These are phyloP conservation scores for Mesembrinibis cayennensis DNA, from an alignment of 2,113 vertebrate species.

Conservation along the genomic window DNA sequence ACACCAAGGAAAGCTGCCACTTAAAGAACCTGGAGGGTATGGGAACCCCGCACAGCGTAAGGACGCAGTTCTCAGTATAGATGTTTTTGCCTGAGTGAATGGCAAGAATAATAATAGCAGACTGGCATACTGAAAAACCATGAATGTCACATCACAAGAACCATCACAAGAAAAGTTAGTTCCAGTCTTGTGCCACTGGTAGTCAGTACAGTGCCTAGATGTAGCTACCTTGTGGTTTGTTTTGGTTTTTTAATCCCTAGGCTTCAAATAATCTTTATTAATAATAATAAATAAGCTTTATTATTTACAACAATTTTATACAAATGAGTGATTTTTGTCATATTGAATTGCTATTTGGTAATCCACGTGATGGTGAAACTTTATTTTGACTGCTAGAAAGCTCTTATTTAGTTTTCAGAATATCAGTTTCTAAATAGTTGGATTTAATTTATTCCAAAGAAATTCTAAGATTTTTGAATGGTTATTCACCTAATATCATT, in stretches of 20 bases:
- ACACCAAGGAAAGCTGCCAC: neutral
- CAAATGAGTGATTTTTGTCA: neutral
- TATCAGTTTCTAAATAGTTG: neutral
- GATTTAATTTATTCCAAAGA: neutral
- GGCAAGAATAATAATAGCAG: neutral
- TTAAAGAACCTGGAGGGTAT: neutral
- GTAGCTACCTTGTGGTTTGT: neutral
- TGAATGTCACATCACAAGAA: fast-evolving
- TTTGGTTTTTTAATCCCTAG: neutral
- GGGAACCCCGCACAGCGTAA: neutral
- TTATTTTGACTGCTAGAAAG: neutral
- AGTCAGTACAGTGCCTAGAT: neutral
- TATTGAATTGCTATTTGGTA: neutral
- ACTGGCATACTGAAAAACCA: neutral
- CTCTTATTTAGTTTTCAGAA: neutral
- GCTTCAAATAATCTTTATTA: neutral
- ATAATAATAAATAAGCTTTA: neutral
- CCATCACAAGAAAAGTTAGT: neutral
- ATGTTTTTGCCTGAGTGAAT: neutral
- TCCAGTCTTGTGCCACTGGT: neutral
- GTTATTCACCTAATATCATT: neutral
- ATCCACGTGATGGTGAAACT: neutral
- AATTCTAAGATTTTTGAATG: neutral
- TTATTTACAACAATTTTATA: neutral
- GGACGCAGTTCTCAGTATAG: neutral